A percentile compares a stretch with the other conserved stretches of the same genome.
These are phyloP conservation scores for Tiphia femorata DNA, from an alignment of 2,888 invertebrate species.

Conservation along the genomic window DNA sequence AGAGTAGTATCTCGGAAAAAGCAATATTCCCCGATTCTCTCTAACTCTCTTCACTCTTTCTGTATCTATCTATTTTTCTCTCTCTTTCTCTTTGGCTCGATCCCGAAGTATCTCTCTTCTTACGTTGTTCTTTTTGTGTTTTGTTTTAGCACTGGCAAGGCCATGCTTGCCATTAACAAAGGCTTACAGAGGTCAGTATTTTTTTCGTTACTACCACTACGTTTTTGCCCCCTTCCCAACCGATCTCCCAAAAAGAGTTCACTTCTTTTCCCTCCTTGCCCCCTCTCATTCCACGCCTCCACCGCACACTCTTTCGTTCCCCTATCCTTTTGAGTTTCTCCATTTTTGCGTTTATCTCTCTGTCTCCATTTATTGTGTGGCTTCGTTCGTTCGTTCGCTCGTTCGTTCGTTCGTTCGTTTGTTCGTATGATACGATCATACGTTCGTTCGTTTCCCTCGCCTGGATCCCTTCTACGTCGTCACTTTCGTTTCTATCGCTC, in stretches of 20 bases:
- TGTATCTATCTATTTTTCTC: not conserved
- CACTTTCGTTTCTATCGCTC: too few species aligned
- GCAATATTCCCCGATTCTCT: not conserved
- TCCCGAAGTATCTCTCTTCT: constrained; percentile 61
- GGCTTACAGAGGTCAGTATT: constrained; percentile 84
- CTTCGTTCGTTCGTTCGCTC: constrained; percentile 33
- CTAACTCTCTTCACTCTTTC: not conserved
- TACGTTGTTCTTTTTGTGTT: constrained; percentile 72
- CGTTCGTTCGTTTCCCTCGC: too few species aligned
- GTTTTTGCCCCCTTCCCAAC: constrained; percentile 38
- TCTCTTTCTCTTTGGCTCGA: constrained; percentile 45
- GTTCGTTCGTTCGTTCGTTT: constrained; percentile 39
- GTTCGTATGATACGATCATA: too few species aligned
- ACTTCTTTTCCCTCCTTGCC: too few species aligned
- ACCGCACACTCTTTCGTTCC: too few species aligned
- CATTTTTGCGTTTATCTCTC: too few species aligned
- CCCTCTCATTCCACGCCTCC: too few species aligned
- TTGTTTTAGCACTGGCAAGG: constrained; percentile 84
- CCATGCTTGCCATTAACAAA: constrained; percentile 88
- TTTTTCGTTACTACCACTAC: constrained; percentile 65
- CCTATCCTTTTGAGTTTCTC: too few species aligned
- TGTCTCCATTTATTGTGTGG: too few species aligned
- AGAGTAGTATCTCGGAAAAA: too few species aligned
- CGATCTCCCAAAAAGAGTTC: too few species aligned
- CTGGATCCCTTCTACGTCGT: too few species aligned